Evolutionary conservation across 2,888 invertebrate species (phyloP).

Genomic region (Stratiomys singularior): DNA sequence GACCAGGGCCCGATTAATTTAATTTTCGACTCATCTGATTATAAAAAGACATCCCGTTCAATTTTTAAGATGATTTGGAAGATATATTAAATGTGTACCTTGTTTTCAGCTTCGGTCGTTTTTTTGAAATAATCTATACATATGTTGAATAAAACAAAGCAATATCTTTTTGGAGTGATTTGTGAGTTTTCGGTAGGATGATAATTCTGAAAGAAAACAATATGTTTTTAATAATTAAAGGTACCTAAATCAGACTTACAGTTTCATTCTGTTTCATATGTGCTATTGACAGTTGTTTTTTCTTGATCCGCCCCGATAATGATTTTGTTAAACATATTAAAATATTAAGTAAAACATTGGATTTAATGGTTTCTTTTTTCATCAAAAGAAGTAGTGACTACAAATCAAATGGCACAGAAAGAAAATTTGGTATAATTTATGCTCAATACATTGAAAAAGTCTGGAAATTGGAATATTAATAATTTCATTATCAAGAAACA

Average conservation of each 20-base stretch:
- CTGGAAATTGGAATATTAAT: no score
- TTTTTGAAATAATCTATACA: conserved; percentile 48
- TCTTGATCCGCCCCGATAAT: conserved; percentile 55
- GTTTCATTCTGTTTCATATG: conserved; percentile 44
- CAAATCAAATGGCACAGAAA: no score
- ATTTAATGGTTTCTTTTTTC: conserved; percentile 48
- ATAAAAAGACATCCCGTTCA: no score
- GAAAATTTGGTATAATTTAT: no score
- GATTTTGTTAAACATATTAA: conserved; percentile 55
- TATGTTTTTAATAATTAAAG: neutral
- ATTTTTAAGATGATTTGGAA: no score
- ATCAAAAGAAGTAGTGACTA: conserved; percentile 52
- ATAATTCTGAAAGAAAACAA: conserved; percentile 45
- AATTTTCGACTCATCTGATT: no score
- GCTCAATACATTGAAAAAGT: no score
- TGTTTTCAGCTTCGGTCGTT: conserved; percentile 18
- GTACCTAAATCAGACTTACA: conserved; percentile 26
- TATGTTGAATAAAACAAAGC: conserved; percentile 46
- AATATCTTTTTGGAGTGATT: conserved; percentile 47
- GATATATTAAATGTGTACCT: no score
- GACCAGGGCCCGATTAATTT: no score
- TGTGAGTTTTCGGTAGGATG: conserved; percentile 37
- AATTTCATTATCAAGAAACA: no score
- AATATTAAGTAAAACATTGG: conserved; percentile 54
- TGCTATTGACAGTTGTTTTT: conserved; percentile 53